Percentiles rank a stretch among this genome's conserved stretches.
These are phyloP conservation scores for Frankliniella fusca DNA, from an alignment of 2,888 invertebrate species.

Conservation along the genomic window DNA sequence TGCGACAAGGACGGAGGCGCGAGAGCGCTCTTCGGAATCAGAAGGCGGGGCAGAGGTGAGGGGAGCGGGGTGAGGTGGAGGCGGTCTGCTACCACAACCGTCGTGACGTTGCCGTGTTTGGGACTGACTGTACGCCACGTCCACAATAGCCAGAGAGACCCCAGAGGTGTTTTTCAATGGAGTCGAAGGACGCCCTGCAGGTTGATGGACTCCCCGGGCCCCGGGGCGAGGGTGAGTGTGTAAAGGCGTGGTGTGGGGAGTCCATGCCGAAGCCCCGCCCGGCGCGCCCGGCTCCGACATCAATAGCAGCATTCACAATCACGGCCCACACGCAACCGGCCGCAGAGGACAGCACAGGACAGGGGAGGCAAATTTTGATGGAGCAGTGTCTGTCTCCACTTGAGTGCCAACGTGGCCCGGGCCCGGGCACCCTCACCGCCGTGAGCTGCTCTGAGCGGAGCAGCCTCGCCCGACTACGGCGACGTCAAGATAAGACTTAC, in stretches of 20 bases:
- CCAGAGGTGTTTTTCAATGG: neutral
- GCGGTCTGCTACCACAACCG: too few relatives aligned
- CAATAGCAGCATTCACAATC: neutral
- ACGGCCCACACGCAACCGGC: too few relatives aligned
- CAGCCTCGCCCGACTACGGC: neutral
- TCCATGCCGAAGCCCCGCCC: neutral
- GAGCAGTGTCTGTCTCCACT: too few relatives aligned
- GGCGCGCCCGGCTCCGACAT: neutral
- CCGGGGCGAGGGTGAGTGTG: neutral
- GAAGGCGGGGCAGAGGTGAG: neutral
- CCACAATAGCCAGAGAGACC: neutral
- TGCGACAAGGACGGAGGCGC: too few relatives aligned
- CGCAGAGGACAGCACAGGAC: too few relatives aligned
- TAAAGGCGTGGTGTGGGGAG: neutral
- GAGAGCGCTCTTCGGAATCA: too few relatives aligned
- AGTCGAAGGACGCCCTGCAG: neutral
- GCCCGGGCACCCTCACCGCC: neutral
- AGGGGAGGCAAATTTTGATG: too few relatives aligned
- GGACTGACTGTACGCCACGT: too few relatives aligned
- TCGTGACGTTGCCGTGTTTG: too few relatives aligned
- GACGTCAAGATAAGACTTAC: neutral
- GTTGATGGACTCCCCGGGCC: slow-evolving; percentile 17
- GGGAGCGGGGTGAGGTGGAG: neutral
- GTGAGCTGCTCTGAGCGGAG: neutral
- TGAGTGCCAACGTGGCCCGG: too few relatives aligned